Base-by-base conservation (phyloP, 2,888 invertebrate species). In the Eledone cirrhosa region DNA sequence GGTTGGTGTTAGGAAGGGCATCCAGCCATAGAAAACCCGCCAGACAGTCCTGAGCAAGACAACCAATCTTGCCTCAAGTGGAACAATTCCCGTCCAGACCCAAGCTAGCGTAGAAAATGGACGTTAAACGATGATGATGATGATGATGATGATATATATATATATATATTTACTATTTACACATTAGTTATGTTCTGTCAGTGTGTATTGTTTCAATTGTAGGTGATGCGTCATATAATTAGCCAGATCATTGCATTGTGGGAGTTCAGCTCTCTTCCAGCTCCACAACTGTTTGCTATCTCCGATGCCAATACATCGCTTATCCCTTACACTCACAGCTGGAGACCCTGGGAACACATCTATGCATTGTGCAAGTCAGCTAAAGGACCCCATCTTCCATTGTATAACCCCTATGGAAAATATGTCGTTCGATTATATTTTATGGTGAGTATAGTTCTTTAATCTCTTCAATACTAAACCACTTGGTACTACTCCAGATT, bases 271-370 rank as follows among this genome's bases (percentile, higher is more conserved):
- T 78, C 83, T 8, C 84, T 86, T 33, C 85, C 85, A 78, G 84
- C 85, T 65, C 82, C 85, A n/a, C 81, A 84, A 11, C 81, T 84
- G 14, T 85, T 83, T 19, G 80, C 78, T 41, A 72, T 74, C 14
- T 79, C 82, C 0, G 86, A 86, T 24, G 83, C 84, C 0, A 78
- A 82, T 19, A 78, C 82, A 2, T 84, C 85, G 3, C 82, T 81
- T 33, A 87, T 86, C 78, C 87, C 88, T 59, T 78, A 78, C 33
- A 80, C 83, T 19, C 87, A 88, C 83, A 84, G 83, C 7, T 91
- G 90, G 91, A 82, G 86, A 77, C 91, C 91, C 8, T 91, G 91
- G 91, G 91, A 91, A 82, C 91, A 91, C 83, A 91, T 91, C 79
- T 91, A 90, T 80, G 86, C 91, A 24, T 85, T 90, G 63, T 89